These are phyloP conservation scores for Pampusana beccarii DNA, from an alignment of 2,113 vertebrate species.

Conservation along the genomic window DNA sequence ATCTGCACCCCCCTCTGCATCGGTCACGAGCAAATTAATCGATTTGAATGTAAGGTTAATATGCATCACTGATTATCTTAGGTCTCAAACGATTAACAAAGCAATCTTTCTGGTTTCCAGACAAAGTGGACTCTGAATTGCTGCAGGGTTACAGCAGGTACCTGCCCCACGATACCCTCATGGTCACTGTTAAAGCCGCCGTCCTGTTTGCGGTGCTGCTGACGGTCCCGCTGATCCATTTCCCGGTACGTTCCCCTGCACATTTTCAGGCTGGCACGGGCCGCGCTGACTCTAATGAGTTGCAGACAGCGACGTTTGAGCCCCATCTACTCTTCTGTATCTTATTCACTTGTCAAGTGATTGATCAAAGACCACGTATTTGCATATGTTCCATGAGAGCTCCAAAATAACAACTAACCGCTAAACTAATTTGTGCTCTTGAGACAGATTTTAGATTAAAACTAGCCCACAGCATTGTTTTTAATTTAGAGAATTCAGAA, in stretches of 20 bases:
- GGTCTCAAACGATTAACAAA: background rate
- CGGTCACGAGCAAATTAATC: background rate
- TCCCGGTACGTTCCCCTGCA: conserved; percentile 86
- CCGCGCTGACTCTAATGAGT: conserved; percentile 66
- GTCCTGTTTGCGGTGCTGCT: conserved; percentile 88
- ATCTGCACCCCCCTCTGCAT: background rate
- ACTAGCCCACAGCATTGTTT: conserved; percentile 72
- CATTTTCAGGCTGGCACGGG: conserved; percentile 9
- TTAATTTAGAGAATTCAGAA: conserved; percentile 69
- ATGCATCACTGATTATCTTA: background rate
- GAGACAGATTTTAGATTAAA: conserved; percentile 71
- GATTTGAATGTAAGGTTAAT: background rate
- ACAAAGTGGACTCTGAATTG: conserved; percentile 87
- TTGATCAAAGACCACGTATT: conserved; percentile 74
- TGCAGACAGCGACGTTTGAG: conserved; percentile 65
- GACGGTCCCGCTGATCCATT: conserved; percentile 94
- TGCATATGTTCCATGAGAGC: conserved; percentile 69
- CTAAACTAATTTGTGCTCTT: conserved; percentile 75
- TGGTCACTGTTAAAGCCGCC: conserved; percentile 87
- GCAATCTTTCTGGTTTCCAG: conserved; percentile 69
- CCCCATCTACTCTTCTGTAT: conserved; percentile 67
- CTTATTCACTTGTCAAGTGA: conserved; percentile 75
- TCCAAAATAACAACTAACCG: conserved; percentile 68
- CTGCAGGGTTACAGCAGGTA: conserved; percentile 83
- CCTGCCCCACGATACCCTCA: conserved; percentile 81